Base-by-base conservation (phyloP, 2,888 invertebrate genomes). In the Epirrhoe tristata region DNA sequence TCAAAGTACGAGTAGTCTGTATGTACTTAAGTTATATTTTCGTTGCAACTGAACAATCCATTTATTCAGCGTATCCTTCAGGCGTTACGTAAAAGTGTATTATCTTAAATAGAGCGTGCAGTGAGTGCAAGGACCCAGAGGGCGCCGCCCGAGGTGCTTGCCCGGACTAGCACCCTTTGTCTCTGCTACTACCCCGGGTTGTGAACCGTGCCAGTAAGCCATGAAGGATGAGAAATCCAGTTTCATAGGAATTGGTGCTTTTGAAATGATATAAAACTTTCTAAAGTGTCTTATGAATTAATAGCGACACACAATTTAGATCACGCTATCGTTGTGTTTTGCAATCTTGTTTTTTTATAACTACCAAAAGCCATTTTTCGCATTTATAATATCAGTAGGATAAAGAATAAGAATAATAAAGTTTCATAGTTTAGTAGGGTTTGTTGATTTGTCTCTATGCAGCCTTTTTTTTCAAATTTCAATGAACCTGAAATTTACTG, bases 131-230 rank as follows among this genome's bases (percentile, higher is more conserved):
- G 80, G 84, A 79, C 84, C 89, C 82, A 74, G 77, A 83, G 88
- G 87, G 85, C 84, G 82, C 77, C 77, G 86, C 81, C 77, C 69
- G 73, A 79, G 86, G 88, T 88, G 78, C 82, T 82, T 86, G 88
- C 77, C 87, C 88, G 80, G 75, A 70, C 81, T 81, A 86, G 84
- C 81, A 85, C 81, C 83, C 86, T 88, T 90, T 90, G 89, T 90
- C 82, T 82, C 70, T 32, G 48, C 57, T 58, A 64, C 75, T 66
- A 74, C 68, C 79, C 74, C 67, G 69, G 72, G 74, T 73, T 74
- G 74, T 81, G 79, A 82, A 83, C 80, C 78, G 80, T 83, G 84
- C 81, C 80, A 87, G 81, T 85, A 82, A 82, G 81, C 66, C 80
- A 80, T 74, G 70, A 71, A 66, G 71, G 73, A 71, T 66, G 58